Conservation (phyloP, 2,888 invertebrate species). For the Argynnis bischoffii region DNA sequence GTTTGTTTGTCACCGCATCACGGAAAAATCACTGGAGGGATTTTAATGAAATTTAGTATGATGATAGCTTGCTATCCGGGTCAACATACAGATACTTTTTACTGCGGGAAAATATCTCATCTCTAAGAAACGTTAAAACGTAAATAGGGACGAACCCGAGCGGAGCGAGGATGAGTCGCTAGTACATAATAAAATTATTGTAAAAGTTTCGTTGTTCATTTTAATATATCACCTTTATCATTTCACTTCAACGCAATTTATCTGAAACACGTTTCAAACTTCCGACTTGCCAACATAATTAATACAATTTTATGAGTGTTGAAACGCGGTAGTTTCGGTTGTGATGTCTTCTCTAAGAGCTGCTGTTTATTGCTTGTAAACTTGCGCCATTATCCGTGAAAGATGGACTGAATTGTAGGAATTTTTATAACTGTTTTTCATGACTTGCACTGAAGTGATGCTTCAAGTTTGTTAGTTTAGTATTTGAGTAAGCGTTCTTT, state of each 20-base stretch:
- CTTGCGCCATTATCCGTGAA: constrained; percentile 30
- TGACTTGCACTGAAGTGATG: constrained; percentile 11
- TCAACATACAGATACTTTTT: too few species aligned
- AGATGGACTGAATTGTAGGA: constrained; percentile 23
- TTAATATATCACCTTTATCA: too few species aligned
- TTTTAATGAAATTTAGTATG: too few species aligned
- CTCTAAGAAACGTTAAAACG: too few species aligned
- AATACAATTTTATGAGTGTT: constrained; percentile 28
- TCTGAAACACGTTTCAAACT: neutral
- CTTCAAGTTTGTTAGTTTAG: neutral
- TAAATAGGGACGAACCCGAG: too few species aligned
- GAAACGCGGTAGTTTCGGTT: constrained; percentile 27
- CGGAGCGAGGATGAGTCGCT: too few species aligned
- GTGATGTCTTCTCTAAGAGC: constrained; percentile 25
- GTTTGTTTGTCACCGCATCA: too few species aligned
- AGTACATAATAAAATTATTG: too few species aligned
- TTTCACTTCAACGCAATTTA: neutral
- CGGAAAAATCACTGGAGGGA: too few species aligned
- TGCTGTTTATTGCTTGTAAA: constrained; percentile 31
- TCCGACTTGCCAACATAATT: constrained; percentile 16
- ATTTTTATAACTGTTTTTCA: constrained; percentile 27
- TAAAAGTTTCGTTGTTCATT: too few species aligned
- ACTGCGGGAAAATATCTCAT: too few species aligned
- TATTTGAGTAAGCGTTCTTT: neutral
- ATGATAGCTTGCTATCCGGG: too few species aligned